Conservation (phyloP, 2,113 vertebrate genomes). For the Apodemus sylvaticus region DNA sequence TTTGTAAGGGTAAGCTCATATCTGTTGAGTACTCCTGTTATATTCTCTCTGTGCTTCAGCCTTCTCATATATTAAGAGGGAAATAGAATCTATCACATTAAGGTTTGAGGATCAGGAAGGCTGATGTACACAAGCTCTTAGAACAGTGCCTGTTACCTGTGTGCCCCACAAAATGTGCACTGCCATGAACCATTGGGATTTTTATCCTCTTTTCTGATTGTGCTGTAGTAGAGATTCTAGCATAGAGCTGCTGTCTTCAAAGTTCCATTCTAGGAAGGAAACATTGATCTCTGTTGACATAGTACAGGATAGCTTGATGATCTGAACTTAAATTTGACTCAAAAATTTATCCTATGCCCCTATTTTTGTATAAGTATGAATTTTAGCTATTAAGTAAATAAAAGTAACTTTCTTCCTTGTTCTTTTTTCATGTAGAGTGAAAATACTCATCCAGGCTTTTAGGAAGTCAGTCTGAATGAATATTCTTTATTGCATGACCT, state of each 20-base stretch:
- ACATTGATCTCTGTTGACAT: conserved; percentile 11
- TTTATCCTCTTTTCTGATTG: conserved; percentile 37
- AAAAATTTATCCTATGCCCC: neutral
- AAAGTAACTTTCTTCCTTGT: neutral
- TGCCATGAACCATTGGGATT: neutral
- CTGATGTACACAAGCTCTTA: neutral
- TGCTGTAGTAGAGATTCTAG: neutral
- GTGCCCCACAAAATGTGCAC: neutral
- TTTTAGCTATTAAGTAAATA: conserved; percentile 32
- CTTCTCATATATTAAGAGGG: conserved; percentile 33
- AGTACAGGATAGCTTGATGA: neutral
- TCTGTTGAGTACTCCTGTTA: neutral
- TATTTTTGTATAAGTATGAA: conserved; percentile 16
- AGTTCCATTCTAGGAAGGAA: neutral
- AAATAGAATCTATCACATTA: neutral
- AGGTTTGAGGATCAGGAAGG: neutral
- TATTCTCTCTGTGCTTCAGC: neutral
- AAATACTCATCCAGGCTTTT: neutral
- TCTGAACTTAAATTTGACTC: conserved; percentile 20
- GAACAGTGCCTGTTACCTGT: neutral
- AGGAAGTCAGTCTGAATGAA: neutral
- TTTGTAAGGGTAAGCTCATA: neutral
- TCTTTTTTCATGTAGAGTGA: conserved; percentile 18
- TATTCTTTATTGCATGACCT: neutral
- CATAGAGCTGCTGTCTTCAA: neutral